Conservation (phyloP, 2,113 vertebrate species). For the Chloebia gouldiae region DNA sequence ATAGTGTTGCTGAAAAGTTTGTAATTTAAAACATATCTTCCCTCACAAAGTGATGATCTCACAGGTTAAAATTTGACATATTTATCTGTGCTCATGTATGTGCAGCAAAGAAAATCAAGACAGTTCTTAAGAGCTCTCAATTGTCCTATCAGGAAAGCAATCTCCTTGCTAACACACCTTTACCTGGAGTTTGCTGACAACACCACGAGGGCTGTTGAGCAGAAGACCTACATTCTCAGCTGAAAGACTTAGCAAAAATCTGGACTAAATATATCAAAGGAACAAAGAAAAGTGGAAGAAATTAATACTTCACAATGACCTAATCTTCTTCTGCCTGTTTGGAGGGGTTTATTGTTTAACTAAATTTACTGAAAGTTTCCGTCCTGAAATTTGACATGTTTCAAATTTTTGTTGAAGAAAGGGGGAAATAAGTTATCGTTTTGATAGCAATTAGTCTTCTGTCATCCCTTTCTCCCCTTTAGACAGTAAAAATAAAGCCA, state of each 20-base stretch:
- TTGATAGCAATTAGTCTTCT: neutral
- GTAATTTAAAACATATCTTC: neutral
- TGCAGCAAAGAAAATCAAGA: neutral
- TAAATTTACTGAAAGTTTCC: neutral
- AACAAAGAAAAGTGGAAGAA: neutral
- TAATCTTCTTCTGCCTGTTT: neutral
- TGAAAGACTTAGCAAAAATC: neutral
- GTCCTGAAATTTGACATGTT: neutral
- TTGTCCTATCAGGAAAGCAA: neutral
- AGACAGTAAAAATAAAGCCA: neutral
- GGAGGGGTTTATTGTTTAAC: neutral
- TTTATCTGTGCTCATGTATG: neutral
- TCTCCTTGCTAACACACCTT: neutral
- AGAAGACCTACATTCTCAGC: neutral
- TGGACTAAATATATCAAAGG: neutral
- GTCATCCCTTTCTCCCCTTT: neutral
- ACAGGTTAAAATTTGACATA: neutral
- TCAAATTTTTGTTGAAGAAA: neutral
- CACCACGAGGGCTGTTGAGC: neutral
- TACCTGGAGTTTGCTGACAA: neutral
- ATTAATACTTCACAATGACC: neutral
- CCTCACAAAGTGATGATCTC: neutral
- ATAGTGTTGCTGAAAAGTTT: neutral
- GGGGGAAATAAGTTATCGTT: neutral
- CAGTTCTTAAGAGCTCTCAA: neutral